phyloP scores from a whole-genome alignment of 2,797 vertebrate genomes.

The Parauchenoglanis ngamensis region DNA sequence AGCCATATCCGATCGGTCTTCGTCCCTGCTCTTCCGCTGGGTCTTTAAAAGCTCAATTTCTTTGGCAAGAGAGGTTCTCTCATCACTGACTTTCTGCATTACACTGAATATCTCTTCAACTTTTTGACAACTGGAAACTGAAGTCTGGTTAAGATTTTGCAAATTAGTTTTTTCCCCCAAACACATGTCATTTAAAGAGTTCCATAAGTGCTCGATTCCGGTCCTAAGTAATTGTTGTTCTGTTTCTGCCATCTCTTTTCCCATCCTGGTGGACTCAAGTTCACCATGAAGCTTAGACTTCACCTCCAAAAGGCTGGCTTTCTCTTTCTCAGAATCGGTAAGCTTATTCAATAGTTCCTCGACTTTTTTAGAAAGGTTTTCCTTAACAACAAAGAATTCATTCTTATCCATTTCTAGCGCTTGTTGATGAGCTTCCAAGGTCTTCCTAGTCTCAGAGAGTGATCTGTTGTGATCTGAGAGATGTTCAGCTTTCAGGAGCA shows the following conservation, averaged over 20 bases:
- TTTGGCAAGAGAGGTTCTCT: constrained; percentile 67
- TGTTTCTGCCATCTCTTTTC: constrained; percentile 52
- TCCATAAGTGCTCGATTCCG: constrained; percentile 65
- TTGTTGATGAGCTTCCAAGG: constrained; percentile 68
- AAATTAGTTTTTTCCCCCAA: constrained; percentile 52
- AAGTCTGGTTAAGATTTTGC: constrained; percentile 62
- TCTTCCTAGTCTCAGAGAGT: constrained; percentile 70
- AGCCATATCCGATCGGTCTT: constrained; percentile 70
- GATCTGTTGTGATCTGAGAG: constrained; percentile 70
- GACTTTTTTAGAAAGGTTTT: constrained; percentile 69
- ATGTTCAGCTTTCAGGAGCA: constrained; percentile 65
- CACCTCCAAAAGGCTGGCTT: constrained; percentile 65
- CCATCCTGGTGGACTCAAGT: constrained; percentile 60
- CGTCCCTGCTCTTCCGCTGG: constrained; percentile 65
- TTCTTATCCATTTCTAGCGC: constrained; percentile 71
- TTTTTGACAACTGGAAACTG: constrained; percentile 65
- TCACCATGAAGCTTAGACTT: constrained; percentile 62
- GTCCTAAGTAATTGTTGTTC: constrained; percentile 58
- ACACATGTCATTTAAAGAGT: constrained; percentile 58
- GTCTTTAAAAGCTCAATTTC: constrained; percentile 71
- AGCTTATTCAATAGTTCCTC: constrained; percentile 72
- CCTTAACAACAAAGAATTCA: constrained; percentile 63
- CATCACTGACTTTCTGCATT: constrained; percentile 60
- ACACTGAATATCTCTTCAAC: constrained; percentile 55
- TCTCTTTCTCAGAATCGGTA: constrained; percentile 68